Percentiles rank a stretch among this genome's conserved stretches.
These are phyloP conservation scores for Cerastis leucographa DNA, from an alignment of 2,888 invertebrate genomes.

Conservation along the genomic window DNA sequence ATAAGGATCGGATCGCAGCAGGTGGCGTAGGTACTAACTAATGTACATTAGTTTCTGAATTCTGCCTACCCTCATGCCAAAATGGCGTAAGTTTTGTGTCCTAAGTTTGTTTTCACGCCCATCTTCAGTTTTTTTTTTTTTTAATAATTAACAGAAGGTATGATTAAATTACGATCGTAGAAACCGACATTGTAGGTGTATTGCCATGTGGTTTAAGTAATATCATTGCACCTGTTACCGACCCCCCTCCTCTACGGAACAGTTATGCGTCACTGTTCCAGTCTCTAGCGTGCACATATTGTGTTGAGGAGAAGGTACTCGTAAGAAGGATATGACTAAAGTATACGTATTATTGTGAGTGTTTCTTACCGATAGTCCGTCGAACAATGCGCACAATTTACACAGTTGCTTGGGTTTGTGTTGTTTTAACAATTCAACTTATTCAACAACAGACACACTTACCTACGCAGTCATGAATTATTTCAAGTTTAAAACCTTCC, in stretches of 20 bases:
- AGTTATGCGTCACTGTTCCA: constrained; percentile 40
- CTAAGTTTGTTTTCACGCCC: not conserved
- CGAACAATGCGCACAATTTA: constrained; percentile 33
- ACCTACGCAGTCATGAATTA: constrained; percentile 16
- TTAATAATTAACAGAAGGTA: constrained; percentile 10
- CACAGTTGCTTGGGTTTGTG: constrained; percentile 19
- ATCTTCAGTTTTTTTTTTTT: not conserved
- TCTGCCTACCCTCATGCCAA: not conserved
- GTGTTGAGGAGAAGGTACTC: constrained; percentile 21
- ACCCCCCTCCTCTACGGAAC: constrained; percentile 27
- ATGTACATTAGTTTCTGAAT: not conserved
- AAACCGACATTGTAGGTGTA: constrained; percentile 23
- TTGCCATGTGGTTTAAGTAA: constrained; percentile 38
- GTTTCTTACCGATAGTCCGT: constrained; percentile 29
- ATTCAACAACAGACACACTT: constrained; percentile 3
- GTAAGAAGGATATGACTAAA: not conserved
- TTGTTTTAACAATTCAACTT: constrained; percentile 7
- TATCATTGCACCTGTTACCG: constrained; percentile 52
- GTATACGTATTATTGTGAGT: not conserved
- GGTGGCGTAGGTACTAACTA: not conserved
- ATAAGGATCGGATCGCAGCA: not conserved
- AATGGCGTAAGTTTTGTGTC: not conserved
- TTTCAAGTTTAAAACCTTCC: not conserved
- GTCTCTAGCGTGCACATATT: constrained; percentile 23
- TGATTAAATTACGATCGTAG: constrained; percentile 46